These are phyloP conservation scores for Nasalis larvatus DNA, from an alignment of 2,113 vertebrate genomes.

Conservation along the genomic window DNA sequence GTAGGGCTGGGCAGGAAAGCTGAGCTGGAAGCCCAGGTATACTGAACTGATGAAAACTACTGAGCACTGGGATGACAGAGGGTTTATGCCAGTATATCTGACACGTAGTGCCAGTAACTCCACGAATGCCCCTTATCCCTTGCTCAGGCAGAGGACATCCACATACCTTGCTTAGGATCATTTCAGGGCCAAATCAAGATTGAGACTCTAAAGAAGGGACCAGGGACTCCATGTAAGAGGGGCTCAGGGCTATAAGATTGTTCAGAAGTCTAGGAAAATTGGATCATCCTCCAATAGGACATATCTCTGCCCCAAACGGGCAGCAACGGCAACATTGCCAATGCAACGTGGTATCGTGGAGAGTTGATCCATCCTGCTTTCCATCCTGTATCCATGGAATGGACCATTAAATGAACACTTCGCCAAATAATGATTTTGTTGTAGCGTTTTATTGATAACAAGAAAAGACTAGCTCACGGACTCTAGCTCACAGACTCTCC, in stretches of 20 bases:
- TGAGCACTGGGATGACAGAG: not conserved
- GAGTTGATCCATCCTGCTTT: not conserved
- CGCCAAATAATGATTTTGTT: constrained; percentile 75
- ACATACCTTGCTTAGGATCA: not conserved
- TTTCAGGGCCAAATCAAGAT: not conserved
- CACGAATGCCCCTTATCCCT: fast-evolving
- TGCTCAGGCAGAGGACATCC: not conserved
- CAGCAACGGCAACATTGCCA: not conserved
- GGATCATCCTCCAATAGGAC: not conserved
- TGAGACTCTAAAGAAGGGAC: not conserved
- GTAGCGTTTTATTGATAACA: constrained; percentile 78
- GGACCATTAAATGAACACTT: constrained; percentile 46
- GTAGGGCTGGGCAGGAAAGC: not conserved
- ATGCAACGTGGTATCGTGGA: not conserved
- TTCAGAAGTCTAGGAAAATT: not conserved
- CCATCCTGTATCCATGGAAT: not conserved
- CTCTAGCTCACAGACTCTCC: constrained; percentile 63
- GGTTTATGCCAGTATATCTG: fast-evolving
- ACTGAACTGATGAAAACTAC: not conserved
- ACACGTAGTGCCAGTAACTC: not conserved
- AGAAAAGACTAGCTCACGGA: constrained; percentile 75
- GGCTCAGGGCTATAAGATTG: not conserved
- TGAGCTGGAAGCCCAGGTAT: not conserved
- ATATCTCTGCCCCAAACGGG: not conserved
- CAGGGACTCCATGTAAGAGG: not conserved